Percentiles rank a stretch among this genome's conserved stretches.
These are phyloP conservation scores for Cheumatopsyche charites DNA, from an alignment of 1,140 invertebrate species.

Conservation along the genomic window DNA sequence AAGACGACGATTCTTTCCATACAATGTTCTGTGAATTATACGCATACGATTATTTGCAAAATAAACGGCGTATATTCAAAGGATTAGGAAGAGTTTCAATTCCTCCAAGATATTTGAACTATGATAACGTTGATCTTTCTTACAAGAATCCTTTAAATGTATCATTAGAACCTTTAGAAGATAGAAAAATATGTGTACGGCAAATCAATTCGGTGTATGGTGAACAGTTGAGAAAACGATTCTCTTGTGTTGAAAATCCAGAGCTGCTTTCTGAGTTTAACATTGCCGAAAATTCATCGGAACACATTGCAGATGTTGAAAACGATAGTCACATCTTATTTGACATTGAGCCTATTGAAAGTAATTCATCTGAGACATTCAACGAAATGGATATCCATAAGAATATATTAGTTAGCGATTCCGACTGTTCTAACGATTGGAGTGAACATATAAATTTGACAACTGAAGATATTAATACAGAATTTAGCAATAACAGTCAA, in stretches of 20 bases:
- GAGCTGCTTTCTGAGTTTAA: not conserved
- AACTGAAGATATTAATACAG: not conserved
- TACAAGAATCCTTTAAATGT: not conserved
- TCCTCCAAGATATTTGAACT: not conserved
- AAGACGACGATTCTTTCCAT: slow-evolving; percentile 13
- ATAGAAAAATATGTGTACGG: not conserved
- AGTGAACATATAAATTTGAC: not conserved
- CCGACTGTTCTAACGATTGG: slow-evolving; percentile 20
- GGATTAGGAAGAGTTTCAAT: slow-evolving; percentile 29
- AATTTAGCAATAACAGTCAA: not conserved
- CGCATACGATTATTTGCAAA: slow-evolving; percentile 44
- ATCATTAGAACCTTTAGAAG: not conserved
- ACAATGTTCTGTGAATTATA: slow-evolving; percentile 33
- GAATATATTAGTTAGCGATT: not conserved
- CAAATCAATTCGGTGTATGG: slow-evolving; percentile 30
- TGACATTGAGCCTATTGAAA: not conserved
- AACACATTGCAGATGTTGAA: not conserved
- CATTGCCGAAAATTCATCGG: not conserved
- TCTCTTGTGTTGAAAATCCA: not conserved
- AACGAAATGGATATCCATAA: not conserved
- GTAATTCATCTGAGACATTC: not conserved
- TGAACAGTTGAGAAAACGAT: slow-evolving; percentile 14
- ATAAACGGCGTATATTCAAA: slow-evolving; percentile 38
- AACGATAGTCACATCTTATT: not conserved
- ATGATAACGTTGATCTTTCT: not conserved